A percentile compares a stretch with the other conserved stretches of the same genome.
phyloP scores from a whole-genome alignment of 2,888 invertebrate species.

The Eucera pruinosa region DNA sequence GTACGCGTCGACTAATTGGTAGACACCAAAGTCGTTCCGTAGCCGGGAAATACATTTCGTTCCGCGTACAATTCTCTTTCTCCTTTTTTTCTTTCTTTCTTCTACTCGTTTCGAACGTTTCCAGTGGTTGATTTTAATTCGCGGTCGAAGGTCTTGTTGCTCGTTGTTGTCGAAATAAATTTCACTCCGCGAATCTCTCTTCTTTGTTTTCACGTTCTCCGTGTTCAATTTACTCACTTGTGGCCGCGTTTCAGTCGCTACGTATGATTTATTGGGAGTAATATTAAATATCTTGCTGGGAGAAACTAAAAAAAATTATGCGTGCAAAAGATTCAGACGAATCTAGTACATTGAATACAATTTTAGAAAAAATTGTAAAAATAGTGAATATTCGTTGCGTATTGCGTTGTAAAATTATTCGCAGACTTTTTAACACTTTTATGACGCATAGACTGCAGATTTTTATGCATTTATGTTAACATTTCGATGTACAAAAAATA shows the following conservation, averaged over 20 bases:
- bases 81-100: background rate
- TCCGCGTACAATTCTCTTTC: background rate
- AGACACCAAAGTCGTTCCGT: background rate
- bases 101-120: background rate
- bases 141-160: constrained; percentile 6
- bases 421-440: too few relatives aligned
- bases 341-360: too few relatives aligned
- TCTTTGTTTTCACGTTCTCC: background rate
- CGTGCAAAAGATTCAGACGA: too few relatives aligned
- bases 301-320: background rate
- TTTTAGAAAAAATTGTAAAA: too few relatives aligned
- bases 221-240: background rate
- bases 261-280: background rate
- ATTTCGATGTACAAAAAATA: too few relatives aligned
- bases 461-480: too few relatives aligned
- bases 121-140: constrained; percentile 26
- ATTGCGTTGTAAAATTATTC: too few relatives aligned
- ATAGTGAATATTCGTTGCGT: too few relatives aligned
- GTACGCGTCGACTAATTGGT: background rate
- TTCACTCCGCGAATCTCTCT: constrained; percentile 3
- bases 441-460: too few relatives aligned
- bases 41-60: too few relatives aligned
- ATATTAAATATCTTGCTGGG: background rate
- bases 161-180: constrained; percentile 22
- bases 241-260: background rate